Conservation (phyloP, 2,113 vertebrate species). For the Narcine bancroftii region DNA sequence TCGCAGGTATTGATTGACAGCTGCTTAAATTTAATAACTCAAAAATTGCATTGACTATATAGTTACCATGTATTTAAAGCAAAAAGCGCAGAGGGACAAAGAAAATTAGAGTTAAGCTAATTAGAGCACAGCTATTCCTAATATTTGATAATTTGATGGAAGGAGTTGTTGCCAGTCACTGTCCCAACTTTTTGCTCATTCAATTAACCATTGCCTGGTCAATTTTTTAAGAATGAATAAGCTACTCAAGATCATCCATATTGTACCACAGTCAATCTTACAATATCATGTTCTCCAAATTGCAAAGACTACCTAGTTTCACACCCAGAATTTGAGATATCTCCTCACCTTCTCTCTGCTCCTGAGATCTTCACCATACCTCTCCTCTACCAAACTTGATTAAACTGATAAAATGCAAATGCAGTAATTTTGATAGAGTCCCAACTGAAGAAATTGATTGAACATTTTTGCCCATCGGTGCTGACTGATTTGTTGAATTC, state of each 20-base stretch:
- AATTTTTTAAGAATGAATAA: background rate
- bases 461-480: too few relatives aligned
- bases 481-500: too few relatives aligned
- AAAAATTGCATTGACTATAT: background rate
- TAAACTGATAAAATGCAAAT: too few relatives aligned
- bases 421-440: too few relatives aligned
- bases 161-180: background rate
- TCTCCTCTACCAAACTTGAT: background rate
- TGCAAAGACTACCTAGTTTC: background rate
- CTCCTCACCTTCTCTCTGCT: background rate
- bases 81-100: background rate
- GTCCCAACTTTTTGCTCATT: background rate
- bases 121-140: background rate
- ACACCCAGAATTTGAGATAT: background rate
- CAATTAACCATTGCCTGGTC: background rate
- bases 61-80: background rate
- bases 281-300: background rate
- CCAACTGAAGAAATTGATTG: too few relatives aligned
- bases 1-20: background rate
- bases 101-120: background rate
- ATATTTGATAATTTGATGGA: background rate
- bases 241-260: background rate
- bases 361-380: background rate
- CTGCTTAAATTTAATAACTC: background rate
- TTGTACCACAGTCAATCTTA: background rate